Percentiles rank a stretch among this genome's conserved stretches.
These are phyloP conservation scores for Lasioglossum leucozonium DNA, from an alignment of 2,888 invertebrate species.

Conservation along the genomic window DNA sequence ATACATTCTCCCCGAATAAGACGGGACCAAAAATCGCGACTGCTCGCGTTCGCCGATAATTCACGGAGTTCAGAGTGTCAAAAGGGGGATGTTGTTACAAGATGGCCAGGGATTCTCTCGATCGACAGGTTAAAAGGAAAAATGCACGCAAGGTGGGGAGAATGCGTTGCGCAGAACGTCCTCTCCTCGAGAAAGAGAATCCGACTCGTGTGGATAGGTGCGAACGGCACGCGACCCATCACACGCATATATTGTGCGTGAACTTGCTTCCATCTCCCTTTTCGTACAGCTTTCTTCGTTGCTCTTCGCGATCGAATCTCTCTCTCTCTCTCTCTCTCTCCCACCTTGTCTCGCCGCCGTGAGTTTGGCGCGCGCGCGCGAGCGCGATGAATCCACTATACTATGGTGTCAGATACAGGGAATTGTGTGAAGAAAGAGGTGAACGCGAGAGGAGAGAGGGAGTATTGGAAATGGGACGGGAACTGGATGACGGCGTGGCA, in stretches of 20 bases:
- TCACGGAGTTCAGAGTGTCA: constrained; percentile 40
- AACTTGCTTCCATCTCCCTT: constrained; percentile 60
- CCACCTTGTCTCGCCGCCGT: constrained; percentile 17
- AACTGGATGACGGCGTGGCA: constrained; percentile 80
- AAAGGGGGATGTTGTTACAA: constrained; percentile 61
- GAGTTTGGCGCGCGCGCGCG: constrained; percentile 25
- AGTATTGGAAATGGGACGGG: constrained; percentile 71
- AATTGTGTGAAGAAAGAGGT: constrained; percentile 66
- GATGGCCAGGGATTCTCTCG: constrained; percentile 66
- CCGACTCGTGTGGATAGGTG: constrained; percentile 71
- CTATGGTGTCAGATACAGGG: constrained; percentile 50
- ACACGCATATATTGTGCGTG: constrained; percentile 74
- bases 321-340: constrained; percentile 17
- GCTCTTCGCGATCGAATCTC: neutral
- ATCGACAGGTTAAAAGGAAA: constrained; percentile 68
- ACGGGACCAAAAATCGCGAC: neutral
- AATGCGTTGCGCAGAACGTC: constrained; percentile 64
- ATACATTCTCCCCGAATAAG: neutral
- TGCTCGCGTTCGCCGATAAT: constrained; percentile 13
- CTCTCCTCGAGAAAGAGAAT: constrained; percentile 55
- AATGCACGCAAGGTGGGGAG: constrained; percentile 49
- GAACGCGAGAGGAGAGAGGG: constrained; percentile 61
- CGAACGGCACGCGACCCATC: constrained; percentile 77
- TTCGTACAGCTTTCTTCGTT: constrained; percentile 38
- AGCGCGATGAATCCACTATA: constrained; percentile 20